A percentile compares a stretch with the other conserved stretches of the same genome.
Conservation (phyloP, 2,797 vertebrate species). For the Eremophila alpestris region DNA sequence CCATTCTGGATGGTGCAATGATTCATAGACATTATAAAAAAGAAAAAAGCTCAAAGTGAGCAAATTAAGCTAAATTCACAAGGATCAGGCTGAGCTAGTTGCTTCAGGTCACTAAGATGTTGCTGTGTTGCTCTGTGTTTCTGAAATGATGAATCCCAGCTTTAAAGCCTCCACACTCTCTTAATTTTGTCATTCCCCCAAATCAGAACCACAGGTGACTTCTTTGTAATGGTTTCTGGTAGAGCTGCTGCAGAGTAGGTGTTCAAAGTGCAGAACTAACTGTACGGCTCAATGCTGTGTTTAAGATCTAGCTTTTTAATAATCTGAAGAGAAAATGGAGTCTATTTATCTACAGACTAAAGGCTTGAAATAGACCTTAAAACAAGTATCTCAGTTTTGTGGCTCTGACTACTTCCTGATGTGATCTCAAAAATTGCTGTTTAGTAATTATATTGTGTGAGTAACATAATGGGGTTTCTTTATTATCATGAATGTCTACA, state of each 20-base stretch:
- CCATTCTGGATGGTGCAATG: conserved; percentile 12
- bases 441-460: background rate
- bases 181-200: background rate
- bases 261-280: background rate
- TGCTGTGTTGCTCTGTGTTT: background rate
- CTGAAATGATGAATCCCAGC: background rate
- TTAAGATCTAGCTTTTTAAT: background rate
- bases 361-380: background rate
- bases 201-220: background rate
- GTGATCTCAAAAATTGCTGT: background rate
- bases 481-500: background rate
- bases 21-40: conserved; percentile 44
- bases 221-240: background rate
- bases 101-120: background rate
- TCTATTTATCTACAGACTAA: background rate
- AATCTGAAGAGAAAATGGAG: background rate
- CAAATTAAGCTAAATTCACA: conserved; percentile 57
- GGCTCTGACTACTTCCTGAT: background rate
- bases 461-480: background rate
- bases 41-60: background rate
- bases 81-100: conserved; percentile 37
- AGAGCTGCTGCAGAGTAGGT: background rate
- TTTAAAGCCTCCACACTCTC: background rate
- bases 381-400: background rate
- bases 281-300: background rate